phyloP scores from a whole-genome alignment of 1,140 invertebrate genomes.

The Conus betulinus region DNA sequence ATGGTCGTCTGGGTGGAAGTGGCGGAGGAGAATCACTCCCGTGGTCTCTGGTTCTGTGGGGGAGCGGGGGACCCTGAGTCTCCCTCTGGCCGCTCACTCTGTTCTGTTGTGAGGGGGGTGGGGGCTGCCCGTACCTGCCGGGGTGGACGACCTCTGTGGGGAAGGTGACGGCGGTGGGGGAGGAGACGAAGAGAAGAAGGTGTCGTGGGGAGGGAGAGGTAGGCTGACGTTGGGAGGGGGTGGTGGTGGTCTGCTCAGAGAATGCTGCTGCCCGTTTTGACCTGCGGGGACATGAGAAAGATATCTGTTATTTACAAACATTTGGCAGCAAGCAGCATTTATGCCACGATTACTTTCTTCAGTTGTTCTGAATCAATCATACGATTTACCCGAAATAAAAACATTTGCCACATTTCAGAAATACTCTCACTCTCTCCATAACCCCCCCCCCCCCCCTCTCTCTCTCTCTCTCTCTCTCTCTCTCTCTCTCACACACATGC shows the following conservation, averaged over 20 bases:
- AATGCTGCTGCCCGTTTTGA: background rate
- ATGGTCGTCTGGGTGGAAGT: conserved; percentile 9
- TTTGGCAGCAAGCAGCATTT: too few relatives aligned
- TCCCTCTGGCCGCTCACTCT: background rate
- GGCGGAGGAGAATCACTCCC: conserved; percentile 21
- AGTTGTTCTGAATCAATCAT: too few relatives aligned
- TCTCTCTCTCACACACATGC: too few relatives aligned
- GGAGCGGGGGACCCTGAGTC: background rate
- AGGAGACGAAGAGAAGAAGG: conserved; percentile 24
- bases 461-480: too few relatives aligned
- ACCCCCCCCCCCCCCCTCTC: too few relatives aligned
- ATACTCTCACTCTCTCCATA: background rate
- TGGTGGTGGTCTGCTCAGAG: background rate
- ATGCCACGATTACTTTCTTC: too few relatives aligned
- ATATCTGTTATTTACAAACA: too few relatives aligned
- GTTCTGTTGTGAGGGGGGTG: background rate
- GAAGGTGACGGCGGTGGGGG: conserved; percentile 4
- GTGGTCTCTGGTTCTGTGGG: background rate
- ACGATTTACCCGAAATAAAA: too few relatives aligned
- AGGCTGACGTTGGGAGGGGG: background rate
- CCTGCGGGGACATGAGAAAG: background rate
- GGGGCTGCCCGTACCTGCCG: background rate
- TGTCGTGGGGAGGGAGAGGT: conserved; percentile 7
- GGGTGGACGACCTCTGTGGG: background rate
- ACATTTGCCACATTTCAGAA: background rate